Evolutionary conservation across 2,888 invertebrate species (phyloP).

Genomic region (Alitta virens): DNA sequence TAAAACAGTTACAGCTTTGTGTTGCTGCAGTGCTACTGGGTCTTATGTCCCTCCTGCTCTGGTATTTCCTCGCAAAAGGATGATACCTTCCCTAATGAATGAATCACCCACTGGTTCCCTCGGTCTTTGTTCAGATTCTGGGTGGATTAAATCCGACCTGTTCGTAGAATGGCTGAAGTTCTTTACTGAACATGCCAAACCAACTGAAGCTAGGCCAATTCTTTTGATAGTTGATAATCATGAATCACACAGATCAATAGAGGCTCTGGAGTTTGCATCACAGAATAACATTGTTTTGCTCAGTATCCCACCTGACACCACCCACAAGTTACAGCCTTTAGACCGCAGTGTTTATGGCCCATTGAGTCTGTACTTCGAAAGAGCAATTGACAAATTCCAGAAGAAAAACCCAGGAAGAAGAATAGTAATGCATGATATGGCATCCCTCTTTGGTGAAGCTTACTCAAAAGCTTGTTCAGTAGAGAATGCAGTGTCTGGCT

Average conservation of each 20-base stretch:
- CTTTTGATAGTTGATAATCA: constrained; percentile 51
- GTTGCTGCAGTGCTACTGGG: constrained; percentile 7
- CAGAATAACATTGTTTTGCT: constrained; percentile 44
- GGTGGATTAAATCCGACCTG: constrained; percentile 5
- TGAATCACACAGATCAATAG: constrained; percentile 33
- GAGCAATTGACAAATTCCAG: constrained; percentile 24
- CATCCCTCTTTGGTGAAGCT: constrained; percentile 23
- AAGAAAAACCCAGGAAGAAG: constrained; percentile 20
- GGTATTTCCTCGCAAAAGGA: constrained; percentile 7
- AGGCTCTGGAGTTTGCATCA: constrained; percentile 40
- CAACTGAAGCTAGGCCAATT: constrained; percentile 30
- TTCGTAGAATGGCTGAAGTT: constrained; percentile 14
- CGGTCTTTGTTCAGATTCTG: neutral
- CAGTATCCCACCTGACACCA: constrained; percentile 49
- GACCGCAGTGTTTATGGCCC: constrained; percentile 33
- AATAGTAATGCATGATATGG: constrained; percentile 24
- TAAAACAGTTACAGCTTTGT: constrained; percentile 3
- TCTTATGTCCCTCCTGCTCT: constrained; percentile 4
- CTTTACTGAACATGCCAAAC: constrained; percentile 1
- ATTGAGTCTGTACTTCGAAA: constrained; percentile 27
- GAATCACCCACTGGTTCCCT: constrained; percentile 6
- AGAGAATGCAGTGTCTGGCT: constrained; percentile 17
- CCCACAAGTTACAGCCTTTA: constrained; percentile 37
- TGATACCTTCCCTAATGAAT: neutral
- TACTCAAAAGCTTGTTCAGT: constrained; percentile 11